Evolutionary conservation across 2,797 vertebrate genomes (phyloP).

Genomic region (Eulemur rubriventer): DNA sequence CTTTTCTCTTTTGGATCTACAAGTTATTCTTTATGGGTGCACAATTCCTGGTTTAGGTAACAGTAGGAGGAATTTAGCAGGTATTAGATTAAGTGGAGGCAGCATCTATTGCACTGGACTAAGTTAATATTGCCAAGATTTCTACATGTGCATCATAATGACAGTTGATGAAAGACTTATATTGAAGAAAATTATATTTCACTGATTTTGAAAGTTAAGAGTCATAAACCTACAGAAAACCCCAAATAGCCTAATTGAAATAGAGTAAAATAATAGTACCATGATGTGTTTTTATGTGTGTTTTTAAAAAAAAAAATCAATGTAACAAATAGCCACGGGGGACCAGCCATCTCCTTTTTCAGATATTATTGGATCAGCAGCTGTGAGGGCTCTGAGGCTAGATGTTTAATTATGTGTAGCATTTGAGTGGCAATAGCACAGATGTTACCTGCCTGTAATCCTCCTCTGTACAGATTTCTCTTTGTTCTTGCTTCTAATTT

Average conservation of each 20-base stretch:
- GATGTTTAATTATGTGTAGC: not conserved
- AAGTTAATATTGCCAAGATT: not conserved
- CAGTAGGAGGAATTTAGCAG: not conserved
- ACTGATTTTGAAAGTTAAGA: slow-evolving; percentile 38
- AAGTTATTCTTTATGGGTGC: not conserved
- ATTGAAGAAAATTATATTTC: slow-evolving; percentile 35
- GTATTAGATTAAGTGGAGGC: not conserved
- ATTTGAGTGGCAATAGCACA: not conserved
- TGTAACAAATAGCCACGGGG: not conserved
- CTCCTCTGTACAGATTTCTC: slow-evolving; percentile 2
- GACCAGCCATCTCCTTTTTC: not conserved
- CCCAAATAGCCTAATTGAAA: not conserved
- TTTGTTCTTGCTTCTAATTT: slow-evolving; percentile 53
- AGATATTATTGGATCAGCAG: not conserved
- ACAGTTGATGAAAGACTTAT: slow-evolving; percentile 1
- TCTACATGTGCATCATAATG: not conserved
- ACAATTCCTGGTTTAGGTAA: not conserved
- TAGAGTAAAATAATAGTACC: slow-evolving; percentile 11
- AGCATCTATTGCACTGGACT: not conserved
- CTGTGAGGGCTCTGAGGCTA: not conserved
- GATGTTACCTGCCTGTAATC: not conserved
- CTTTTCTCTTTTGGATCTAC: not conserved
- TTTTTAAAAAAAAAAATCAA: not conserved
- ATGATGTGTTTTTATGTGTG: not conserved
- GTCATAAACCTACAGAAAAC: not conserved